Evolutionary conservation across 2,888 invertebrate species (phyloP).

Genomic region (Eugnorisma glareosa): DNA sequence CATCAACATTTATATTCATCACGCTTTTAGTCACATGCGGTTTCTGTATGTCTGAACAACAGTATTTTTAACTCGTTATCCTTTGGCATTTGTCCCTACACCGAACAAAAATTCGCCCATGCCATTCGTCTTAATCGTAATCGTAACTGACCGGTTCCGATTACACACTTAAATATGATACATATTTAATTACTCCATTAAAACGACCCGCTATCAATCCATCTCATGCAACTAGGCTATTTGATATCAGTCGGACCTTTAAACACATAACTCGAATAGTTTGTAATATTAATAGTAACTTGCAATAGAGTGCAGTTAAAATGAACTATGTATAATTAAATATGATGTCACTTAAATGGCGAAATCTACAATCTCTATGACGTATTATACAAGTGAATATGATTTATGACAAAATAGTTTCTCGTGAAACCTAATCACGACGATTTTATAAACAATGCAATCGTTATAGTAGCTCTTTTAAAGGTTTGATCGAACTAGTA

Average conservation of each 20-base stretch:
- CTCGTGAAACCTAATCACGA: background rate
- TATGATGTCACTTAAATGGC: slow-evolving; percentile 50
- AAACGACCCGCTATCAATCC: slow-evolving; percentile 56
- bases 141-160: slow-evolving; percentile 50
- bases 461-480: background rate
- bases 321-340: slow-evolving; percentile 39
- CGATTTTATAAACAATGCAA: background rate
- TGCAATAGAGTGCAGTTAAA: slow-evolving; percentile 32
- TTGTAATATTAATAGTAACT: slow-evolving; percentile 26
- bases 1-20: too few relatives aligned
- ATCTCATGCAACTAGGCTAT: slow-evolving; percentile 63
- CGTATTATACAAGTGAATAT: background rate
- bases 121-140: slow-evolving; percentile 48
- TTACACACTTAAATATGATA: slow-evolving; percentile 61
- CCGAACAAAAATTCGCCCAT: slow-evolving; percentile 15
- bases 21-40: too few relatives aligned
- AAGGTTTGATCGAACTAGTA: background rate
- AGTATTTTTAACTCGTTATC: slow-evolving; percentile 1
- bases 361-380: slow-evolving; percentile 36
- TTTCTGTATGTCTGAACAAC: background rate
- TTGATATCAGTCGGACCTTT: slow-evolving; percentile 61
- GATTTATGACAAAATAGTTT: background rate
- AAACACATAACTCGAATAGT: slow-evolving; percentile 43
- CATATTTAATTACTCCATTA: slow-evolving; percentile 63
- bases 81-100: background rate